A percentile compares a stretch with the other conserved stretches of the same genome.
phyloP scores from a whole-genome alignment of 2,888 invertebrate genomes.

The Sphinx pinastri region DNA sequence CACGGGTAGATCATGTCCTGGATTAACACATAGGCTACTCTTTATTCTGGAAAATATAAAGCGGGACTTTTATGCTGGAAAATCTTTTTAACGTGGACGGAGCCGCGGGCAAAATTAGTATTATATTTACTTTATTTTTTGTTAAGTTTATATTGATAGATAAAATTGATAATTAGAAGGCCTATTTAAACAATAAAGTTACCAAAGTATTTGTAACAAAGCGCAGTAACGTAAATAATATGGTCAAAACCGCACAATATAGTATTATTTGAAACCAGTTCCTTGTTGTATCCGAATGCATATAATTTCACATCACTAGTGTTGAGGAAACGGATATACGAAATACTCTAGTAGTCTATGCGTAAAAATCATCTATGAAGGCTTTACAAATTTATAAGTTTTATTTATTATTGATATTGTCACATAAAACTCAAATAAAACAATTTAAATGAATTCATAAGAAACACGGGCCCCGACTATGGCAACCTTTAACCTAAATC shows the following conservation, averaged over 20 bases:
- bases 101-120: too few species aligned
- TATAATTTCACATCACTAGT: slow-evolving; percentile 49
- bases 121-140: too few species aligned
- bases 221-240: too few species aligned
- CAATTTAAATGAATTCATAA: neutral
- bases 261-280: neutral
- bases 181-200: too few species aligned
- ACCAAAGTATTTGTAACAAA: too few species aligned
- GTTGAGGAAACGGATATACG: slow-evolving; percentile 62
- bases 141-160: too few species aligned
- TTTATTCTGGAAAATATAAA: too few species aligned
- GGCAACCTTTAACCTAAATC: neutral
- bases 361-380: slow-evolving; percentile 6
- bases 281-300: slow-evolving; percentile 32
- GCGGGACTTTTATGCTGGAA: too few species aligned
- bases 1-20: too few species aligned
- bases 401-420: neutral
- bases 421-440: neutral
- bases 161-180: too few species aligned
- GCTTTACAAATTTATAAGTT: slow-evolving; percentile 14
- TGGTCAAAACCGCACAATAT: neutral
- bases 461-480: slow-evolving; percentile 1
- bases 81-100: too few species aligned
- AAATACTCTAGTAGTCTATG: slow-evolving; percentile 35
- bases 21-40: too few species aligned